Evolutionary conservation across 2,797 vertebrate genomes (phyloP).

Genomic region (Enteromius trimaculatus): DNA sequence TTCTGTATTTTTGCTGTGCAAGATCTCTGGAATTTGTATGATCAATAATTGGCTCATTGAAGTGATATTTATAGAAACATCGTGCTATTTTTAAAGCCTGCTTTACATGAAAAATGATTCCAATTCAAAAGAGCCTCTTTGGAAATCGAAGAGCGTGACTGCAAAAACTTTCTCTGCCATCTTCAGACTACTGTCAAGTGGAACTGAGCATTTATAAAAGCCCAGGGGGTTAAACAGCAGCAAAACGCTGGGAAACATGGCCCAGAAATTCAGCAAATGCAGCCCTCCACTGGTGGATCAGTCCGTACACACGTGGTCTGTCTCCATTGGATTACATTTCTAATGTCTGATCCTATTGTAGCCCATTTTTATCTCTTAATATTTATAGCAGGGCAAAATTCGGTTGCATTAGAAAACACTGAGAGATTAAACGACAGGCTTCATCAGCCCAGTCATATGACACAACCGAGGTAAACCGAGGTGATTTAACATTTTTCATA

Average conservation of each 20-base stretch:
- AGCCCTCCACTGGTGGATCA: not conserved
- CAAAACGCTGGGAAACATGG: not conserved
- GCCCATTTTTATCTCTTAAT: conserved; percentile 27
- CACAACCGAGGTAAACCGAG: conserved; percentile 1
- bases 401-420: conserved; percentile 26
- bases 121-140: conserved; percentile 1
- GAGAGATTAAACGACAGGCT: not conserved
- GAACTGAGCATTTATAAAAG: conserved; percentile 16
- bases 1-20: not conserved
- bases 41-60: not conserved
- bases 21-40: not conserved
- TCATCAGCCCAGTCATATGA: conserved; percentile 8
- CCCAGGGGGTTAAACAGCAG: not conserved
- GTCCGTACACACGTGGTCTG: not conserved
- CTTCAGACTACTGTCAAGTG: not conserved
- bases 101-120: not conserved
- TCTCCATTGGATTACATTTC: conserved; percentile 38
- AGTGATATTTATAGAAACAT: not conserved
- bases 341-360: conserved; percentile 29
- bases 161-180: not conserved
- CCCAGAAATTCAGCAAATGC: not conserved
- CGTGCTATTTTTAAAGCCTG: not conserved
- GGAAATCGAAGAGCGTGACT: not conserved
- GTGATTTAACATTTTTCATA: not conserved
- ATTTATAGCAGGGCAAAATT: conserved; percentile 18